phyloP scores from a whole-genome alignment of 2,113 vertebrate genomes.

The Chaenogobius annularis region DNA sequence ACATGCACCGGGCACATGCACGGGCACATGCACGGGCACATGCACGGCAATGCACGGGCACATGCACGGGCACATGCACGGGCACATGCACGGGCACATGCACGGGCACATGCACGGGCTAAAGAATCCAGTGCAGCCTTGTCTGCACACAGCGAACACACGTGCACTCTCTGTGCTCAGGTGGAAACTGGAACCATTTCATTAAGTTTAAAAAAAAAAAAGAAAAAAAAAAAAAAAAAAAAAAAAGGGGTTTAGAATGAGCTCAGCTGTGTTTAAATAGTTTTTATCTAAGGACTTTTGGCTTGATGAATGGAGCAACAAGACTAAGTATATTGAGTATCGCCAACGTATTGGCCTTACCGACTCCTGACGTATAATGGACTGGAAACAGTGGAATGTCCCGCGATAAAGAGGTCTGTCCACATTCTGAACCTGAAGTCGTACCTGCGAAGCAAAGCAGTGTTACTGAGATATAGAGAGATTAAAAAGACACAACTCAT shows the following conservation, averaged over 20 bases:
- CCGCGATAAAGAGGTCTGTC: constrained; percentile 92
- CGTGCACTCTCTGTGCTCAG: background rate
- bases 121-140: too few relatives aligned
- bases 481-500: background rate
- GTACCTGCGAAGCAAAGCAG: constrained; percentile 81
- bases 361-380: constrained; percentile 91
- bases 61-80: constrained; percentile 40
- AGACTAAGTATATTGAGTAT: background rate
- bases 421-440: constrained; percentile 92
- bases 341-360: constrained; percentile 63
- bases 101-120: too few relatives aligned
- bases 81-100: too few relatives aligned
- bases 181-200: background rate
- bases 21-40: background rate
- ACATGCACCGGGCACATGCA: too few relatives aligned
- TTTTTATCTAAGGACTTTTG: background rate
- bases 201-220: background rate
- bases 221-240: too few relatives aligned
- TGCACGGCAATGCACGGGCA: too few relatives aligned
- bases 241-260: too few relatives aligned
- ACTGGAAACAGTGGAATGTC: constrained; percentile 93
- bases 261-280: background rate
- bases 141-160: background rate
- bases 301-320: background rate
- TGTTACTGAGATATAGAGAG: constrained; percentile 1